These are phyloP conservation scores for Apodemia zela DNA, from an alignment of 2,888 invertebrate species.

Conservation along the genomic window DNA sequence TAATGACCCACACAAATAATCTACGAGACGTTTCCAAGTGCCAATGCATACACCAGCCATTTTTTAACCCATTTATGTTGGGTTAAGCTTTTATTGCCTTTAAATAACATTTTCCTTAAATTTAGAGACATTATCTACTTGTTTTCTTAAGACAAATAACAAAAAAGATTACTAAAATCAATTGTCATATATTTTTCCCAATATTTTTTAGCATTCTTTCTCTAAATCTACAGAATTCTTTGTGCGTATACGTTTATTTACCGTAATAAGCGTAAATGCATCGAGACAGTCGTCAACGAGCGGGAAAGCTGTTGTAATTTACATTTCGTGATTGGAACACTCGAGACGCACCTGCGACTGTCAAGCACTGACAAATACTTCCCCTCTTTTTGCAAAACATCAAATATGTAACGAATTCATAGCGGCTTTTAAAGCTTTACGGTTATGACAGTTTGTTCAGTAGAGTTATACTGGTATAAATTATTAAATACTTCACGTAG, in stretches of 20 bases:
- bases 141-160: no score
- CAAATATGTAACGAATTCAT: conserved; percentile 45
- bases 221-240: no score
- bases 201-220: no score
- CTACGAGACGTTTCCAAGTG: no score
- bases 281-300: conserved; percentile 24
- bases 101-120: no score
- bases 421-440: conserved; percentile 31
- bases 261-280: conserved; percentile 12
- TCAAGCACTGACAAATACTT: conserved; percentile 42
- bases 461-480: not conserved
- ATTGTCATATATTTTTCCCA: no score
- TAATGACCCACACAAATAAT: no score
- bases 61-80: no score
- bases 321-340: conserved; percentile 53
- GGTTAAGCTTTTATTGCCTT: no score
- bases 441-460: conserved; percentile 28
- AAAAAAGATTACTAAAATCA: no score
- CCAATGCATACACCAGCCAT: no score
- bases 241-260: not conserved
- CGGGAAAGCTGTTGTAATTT: conserved; percentile 45
- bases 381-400: conserved; percentile 44
- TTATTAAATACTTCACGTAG: conserved; percentile 4
- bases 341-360: conserved; percentile 48
- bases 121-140: no score